Evolutionary conservation across 2,888 invertebrate genomes (phyloP).

Genomic region (Pandemis heparana): DNA sequence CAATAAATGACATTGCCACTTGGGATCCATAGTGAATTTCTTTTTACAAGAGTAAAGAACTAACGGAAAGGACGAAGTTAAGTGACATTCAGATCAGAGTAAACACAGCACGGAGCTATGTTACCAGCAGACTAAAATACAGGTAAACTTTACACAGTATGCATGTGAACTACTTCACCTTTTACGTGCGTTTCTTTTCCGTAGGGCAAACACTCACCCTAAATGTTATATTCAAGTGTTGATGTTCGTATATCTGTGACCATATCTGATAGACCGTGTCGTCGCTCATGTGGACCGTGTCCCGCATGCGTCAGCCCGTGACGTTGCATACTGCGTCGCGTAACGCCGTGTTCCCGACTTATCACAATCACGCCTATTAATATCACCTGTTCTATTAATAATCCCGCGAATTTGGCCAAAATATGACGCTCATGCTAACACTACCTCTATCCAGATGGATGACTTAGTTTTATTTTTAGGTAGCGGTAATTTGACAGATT

Average conservation of each 20-base stretch:
- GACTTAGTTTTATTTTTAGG: not conserved
- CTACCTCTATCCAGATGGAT: not conserved
- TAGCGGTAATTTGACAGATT: conserved; percentile 9
- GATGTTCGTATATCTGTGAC: not conserved
- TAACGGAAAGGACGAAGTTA: too few species aligned
- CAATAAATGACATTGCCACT: not conserved
- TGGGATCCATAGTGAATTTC: not conserved
- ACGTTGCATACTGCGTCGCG: not conserved
- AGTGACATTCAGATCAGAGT: too few species aligned
- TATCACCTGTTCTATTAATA: conserved; percentile 29
- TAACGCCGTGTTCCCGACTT: conserved; percentile 1
- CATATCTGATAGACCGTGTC: not conserved
- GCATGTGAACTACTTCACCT: too few species aligned
- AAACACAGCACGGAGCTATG: too few species aligned
- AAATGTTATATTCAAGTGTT: too few species aligned
- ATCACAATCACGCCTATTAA: conserved; percentile 35
- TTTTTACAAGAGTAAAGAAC: too few species aligned
- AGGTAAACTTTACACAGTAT: too few species aligned
- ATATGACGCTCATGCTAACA: not conserved
- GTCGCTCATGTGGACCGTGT: not conserved
- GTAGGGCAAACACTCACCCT: too few species aligned
- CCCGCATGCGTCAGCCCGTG: not conserved
- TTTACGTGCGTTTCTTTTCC: too few species aligned
- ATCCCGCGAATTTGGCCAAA: conserved; percentile 21
- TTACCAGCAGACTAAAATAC: too few species aligned